Base-by-base conservation (phyloP, 2,797 vertebrate genomes). In the Tapera naevia region DNA sequence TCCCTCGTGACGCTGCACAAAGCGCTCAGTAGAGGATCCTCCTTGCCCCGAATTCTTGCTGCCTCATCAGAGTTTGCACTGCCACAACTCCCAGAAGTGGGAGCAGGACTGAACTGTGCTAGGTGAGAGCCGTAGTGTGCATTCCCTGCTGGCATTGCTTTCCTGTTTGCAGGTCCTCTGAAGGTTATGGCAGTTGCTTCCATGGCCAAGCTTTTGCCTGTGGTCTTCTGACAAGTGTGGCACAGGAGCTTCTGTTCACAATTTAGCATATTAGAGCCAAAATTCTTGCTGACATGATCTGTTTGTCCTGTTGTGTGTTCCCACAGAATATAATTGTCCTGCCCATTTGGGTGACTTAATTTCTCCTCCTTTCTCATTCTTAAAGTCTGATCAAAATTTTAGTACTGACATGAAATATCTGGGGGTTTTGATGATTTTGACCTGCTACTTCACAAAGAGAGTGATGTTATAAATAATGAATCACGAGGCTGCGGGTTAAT, bases 381-480 rank as follows among this genome's bases (percentile, higher is more conserved):
- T 81, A 58, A 81, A 86, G 33, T 30, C 66, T 78, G 51, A 80
- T 56, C 24, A 67, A 70, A 86, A 90, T 64, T 88, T 91, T 82
- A 89, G 48, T 74, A 57, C 51, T 82, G 76, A 84, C 7, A 1
- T 64, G 60, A 82, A 93, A 45, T 76, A 75, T 58, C 50, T 87
- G 39, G 22, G 32, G 46, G 70, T 94, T 88, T 18, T 54, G 12
- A 43, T 86, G 58, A 80, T 53, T 84, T 50, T 91, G 86, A 84
- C 65, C 60, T 75, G 41, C 53, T 92, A 56, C 54, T 94, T 96
- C 86, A 85, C 48, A 71, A 87, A 94, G 75, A 81, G 15, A 80
- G 48, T 80, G 46, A 88, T 94, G 74, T 94, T 95, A 91, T 85
- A 86, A 95, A 96, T 96, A 96, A 95, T 81, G 61, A 88, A 89